These are phyloP conservation scores for Trichogramma evanescens DNA, from an alignment of 2,888 invertebrate species.

Conservation along the genomic window DNA sequence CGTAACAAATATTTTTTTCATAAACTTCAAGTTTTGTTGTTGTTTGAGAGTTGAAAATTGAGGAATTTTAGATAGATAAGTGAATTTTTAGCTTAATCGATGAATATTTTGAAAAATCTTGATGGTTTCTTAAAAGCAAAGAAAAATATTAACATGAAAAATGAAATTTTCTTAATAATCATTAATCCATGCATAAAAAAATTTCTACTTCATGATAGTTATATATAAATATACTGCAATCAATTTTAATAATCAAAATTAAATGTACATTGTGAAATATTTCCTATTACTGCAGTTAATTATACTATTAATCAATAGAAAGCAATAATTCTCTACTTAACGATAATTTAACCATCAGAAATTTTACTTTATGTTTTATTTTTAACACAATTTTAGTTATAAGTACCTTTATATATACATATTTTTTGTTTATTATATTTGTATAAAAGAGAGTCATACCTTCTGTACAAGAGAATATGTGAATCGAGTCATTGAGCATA, in stretches of 20 bases:
- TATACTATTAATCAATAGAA: constrained; percentile 7
- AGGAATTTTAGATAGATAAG: too few relatives aligned
- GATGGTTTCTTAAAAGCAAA: neutral
- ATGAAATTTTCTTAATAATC: neutral
- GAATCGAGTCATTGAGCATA: constrained; percentile 11
- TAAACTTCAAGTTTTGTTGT: too few relatives aligned
- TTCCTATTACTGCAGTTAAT: constrained; percentile 9
- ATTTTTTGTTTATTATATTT: constrained; percentile 24
- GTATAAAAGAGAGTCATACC: constrained; percentile 26
- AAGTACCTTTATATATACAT: constrained; percentile 27
- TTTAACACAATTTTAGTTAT: constrained; percentile 13
- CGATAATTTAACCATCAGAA: neutral
- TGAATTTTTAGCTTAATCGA: too few relatives aligned
- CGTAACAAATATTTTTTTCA: neutral
- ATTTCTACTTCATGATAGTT: neutral
- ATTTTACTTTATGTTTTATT: constrained; percentile 11
- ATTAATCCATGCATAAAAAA: neutral
- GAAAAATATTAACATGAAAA: neutral
- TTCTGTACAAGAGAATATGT: constrained; percentile 21
- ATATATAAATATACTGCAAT: neutral
- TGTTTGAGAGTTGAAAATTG: too few relatives aligned
- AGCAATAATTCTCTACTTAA: constrained; percentile 6
- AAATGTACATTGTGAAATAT: neutral
- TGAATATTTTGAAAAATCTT: neutral
- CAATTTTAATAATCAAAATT: constrained; percentile 2